Conservation (phyloP, 2,113 vertebrate genomes). For the Zingel zingel region DNA sequence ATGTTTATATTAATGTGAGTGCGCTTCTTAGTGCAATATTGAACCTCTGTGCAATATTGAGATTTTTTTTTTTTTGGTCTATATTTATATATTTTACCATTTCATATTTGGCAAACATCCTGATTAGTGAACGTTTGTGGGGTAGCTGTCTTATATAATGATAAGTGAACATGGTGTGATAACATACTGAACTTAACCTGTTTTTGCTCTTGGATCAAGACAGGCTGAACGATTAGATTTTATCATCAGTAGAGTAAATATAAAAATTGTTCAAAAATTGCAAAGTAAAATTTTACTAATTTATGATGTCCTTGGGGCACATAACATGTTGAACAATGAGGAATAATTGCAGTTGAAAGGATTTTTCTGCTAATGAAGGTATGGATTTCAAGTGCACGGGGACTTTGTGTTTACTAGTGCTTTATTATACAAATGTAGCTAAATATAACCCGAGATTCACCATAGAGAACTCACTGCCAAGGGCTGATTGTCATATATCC, state of each 20-base stretch:
- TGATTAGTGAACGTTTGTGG: slow-evolving; percentile 58
- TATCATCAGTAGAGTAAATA: neutral
- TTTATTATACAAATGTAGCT: slow-evolving; percentile 40
- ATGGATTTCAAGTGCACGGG: slow-evolving; percentile 4
- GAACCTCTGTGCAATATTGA: slow-evolving; percentile 65
- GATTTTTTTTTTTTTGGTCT: slow-evolving; percentile 1
- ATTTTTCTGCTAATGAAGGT: slow-evolving; percentile 22
- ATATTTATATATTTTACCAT: slow-evolving; percentile 24
- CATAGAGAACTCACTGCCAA: slow-evolving; percentile 62
- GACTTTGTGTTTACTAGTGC: slow-evolving; percentile 38
- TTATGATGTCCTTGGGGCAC: neutral
- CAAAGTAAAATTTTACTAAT: slow-evolving; percentile 4
- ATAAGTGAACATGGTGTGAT: slow-evolving; percentile 3
- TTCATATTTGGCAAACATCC: slow-evolving; percentile 43
- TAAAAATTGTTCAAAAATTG: neutral
- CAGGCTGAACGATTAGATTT: slow-evolving; percentile 16
- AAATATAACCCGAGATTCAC: slow-evolving; percentile 39
- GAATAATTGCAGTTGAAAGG: neutral
- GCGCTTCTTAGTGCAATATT: slow-evolving; percentile 72
- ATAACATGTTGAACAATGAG: neutral
- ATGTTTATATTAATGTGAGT: slow-evolving; percentile 61
- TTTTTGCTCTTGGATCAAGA: slow-evolving; percentile 29
- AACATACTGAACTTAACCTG: slow-evolving; percentile 7
- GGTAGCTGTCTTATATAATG: slow-evolving; percentile 49
- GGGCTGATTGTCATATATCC: slow-evolving; percentile 61